Evolutionary conservation across 2,113 vertebrate genomes (phyloP).

Genomic region (Myrmophylax atrothorax): DNA sequence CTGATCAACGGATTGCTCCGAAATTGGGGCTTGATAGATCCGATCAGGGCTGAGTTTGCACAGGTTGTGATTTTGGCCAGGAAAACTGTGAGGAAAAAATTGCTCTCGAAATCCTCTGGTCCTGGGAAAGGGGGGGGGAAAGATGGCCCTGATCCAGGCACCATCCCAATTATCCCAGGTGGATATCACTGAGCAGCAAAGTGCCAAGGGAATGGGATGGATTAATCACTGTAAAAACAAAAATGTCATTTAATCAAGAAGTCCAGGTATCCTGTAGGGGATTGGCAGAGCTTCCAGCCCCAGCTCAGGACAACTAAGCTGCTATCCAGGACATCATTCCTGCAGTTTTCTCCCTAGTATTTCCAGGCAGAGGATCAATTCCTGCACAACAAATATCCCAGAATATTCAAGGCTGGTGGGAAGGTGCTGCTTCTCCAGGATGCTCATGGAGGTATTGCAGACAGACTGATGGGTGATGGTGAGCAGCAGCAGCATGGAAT

Average conservation of each 20-base stretch:
- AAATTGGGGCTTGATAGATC: slow-evolving; percentile 76
- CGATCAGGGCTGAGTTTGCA: slow-evolving; percentile 75
- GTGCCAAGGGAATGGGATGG: not conserved
- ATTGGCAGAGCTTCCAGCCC: not conserved
- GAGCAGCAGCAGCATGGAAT: not conserved
- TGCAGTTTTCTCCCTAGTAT: not conserved
- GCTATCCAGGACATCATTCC: not conserved
- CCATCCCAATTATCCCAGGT: not conserved
- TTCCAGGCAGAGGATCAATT: not conserved
- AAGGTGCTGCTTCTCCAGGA: not conserved
- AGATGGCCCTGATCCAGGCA: not conserved
- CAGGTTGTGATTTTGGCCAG: slow-evolving; percentile 74
- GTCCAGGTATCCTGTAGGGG: not conserved
- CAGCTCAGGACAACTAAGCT: not conserved
- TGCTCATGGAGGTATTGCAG: fast-evolving
- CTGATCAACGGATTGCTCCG: slow-evolving; percentile 74
- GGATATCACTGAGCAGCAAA: not conserved
- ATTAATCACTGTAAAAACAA: slow-evolving; percentile 60
- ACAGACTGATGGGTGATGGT: not conserved
- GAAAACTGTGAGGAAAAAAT: slow-evolving; percentile 48
- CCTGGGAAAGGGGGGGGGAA: not conserved
- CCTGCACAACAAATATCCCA: not conserved
- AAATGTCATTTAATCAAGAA: slow-evolving; percentile 68
- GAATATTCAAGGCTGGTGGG: fast-evolving
- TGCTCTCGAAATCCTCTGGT: slow-evolving; percentile 31